Evolutionary conservation across 2,113 vertebrate genomes (phyloP), one percentile per base, ranked within the genome.

Genomic region (Gobio gobio): DNA sequence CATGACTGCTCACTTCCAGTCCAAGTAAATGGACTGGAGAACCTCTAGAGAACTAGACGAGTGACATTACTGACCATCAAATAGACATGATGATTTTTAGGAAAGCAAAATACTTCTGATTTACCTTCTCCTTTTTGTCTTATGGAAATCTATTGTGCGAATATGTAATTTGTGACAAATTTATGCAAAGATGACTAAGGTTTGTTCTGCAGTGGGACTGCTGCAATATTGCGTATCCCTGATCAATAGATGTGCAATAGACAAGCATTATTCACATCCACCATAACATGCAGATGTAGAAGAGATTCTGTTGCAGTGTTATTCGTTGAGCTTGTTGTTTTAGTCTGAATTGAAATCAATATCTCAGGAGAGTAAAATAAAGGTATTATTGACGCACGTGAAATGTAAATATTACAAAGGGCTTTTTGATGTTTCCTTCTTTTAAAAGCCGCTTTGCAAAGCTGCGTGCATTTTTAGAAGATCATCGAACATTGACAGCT

Each of bases 1-100:
- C 43, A 74, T 82, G 54, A 45, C 63, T 86, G 78, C 36, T 72
- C 56, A 51, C 22, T 76, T 86, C 47, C 13, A 64, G 68, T 82
- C 18, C 43, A n/a, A 40, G 40, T 16, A 24, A 61, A 78, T 24
- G 54, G 54, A 3, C 36, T 45, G 8, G 10, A 14, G 70, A 47
- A 61, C n/a, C 58, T 10, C 70, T 3, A 47, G 40, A 72, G 68
- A 73, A 24, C 70, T 45, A 24, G 20, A 70, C 33, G 3, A 59
- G 54, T n/a, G 33, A 61, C 75, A 78, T 58, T 33, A 22, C 56
- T 59, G 20, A 47, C n/a, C n/a, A 13, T 47, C 72, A 74, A 4
- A 26, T 63, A 75, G 14, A 51, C n/a, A 29, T 40, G 43, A 64
- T 64, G 43, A 47, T 47, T 63, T 47, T 63, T 29, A 26, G 10